Evolutionary conservation across 2,888 invertebrate species (phyloP).

Genomic region (Blastobasis lacticolella): DNA sequence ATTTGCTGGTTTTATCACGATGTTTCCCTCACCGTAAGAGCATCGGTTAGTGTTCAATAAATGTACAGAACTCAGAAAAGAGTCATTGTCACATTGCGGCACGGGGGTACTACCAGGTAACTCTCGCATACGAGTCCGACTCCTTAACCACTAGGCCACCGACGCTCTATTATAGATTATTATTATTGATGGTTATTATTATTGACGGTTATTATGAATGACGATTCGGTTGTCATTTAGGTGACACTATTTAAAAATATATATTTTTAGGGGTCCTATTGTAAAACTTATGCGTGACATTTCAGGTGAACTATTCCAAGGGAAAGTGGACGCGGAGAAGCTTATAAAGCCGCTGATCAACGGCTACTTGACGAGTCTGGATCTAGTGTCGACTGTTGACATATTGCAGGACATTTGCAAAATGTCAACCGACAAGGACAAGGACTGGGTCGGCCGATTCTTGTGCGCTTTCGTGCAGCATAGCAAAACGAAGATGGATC

Average conservation of each 20-base stretch:
- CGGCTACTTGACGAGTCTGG: slow-evolving; percentile 60
- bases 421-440: slow-evolving; percentile 51
- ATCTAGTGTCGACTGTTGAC: slow-evolving; percentile 57
- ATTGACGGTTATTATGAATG: too few species aligned
- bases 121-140: too few species aligned
- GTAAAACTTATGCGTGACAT: background rate
- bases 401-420: slow-evolving; percentile 61
- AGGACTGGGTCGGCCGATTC: slow-evolving; percentile 75
- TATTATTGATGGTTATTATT: too few species aligned
- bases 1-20: too few species aligned
- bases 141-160: too few species aligned
- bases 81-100: too few species aligned
- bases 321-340: slow-evolving; percentile 64
- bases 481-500: slow-evolving; percentile 52
- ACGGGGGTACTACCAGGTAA: too few species aligned
- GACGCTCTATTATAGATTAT: too few species aligned
- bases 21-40: too few species aligned
- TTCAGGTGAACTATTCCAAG: slow-evolving; percentile 60
- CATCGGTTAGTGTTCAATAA: too few species aligned
- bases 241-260: background rate
- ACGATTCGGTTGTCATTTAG: too few species aligned
- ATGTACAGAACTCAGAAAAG: too few species aligned
- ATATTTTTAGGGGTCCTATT: background rate
- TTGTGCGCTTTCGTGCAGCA: slow-evolving; percentile 61
- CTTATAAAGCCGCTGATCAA: slow-evolving; percentile 62